A percentile compares a stretch with the other conserved stretches of the same genome.
Evolutionary conservation across 1,140 invertebrate species (phyloP).

Genomic region (Halictus rubicundus): DNA sequence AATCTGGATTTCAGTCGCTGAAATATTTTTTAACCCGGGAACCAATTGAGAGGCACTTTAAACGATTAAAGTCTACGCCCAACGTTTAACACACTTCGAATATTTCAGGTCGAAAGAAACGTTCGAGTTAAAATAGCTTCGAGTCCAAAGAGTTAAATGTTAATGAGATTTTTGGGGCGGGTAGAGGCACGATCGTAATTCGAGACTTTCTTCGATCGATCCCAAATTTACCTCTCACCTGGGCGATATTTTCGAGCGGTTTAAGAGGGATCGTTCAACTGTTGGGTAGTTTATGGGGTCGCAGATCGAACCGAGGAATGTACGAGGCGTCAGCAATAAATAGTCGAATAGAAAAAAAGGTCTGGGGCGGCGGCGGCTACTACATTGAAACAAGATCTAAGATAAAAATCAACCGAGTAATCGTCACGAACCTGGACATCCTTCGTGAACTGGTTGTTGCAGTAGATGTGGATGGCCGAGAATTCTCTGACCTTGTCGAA

Average conservation of each 20-base stretch:
- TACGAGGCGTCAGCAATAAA: neutral
- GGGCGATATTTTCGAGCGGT: neutral
- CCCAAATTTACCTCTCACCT: neutral
- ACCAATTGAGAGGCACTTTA: too few relatives aligned
- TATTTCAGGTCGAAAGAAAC: too few relatives aligned
- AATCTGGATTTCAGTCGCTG: too few relatives aligned
- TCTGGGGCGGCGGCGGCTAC: too few relatives aligned
- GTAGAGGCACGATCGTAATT: neutral
- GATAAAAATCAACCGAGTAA: neutral
- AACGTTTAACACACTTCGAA: too few relatives aligned
- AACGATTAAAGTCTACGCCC: too few relatives aligned
- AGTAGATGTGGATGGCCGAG: slow-evolving; percentile 89
- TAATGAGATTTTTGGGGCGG: neutral
- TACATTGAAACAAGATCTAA: neutral
- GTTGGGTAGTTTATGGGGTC: neutral
- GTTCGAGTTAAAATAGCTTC: too few relatives aligned
- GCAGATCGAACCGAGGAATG: neutral
- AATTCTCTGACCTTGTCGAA: slow-evolving; percentile 94
- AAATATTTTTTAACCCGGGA: too few relatives aligned
- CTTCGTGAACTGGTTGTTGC: slow-evolving; percentile 89
- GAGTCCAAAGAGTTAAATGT: too few relatives aligned
- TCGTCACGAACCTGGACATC: slow-evolving; percentile 85
- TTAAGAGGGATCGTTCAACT: neutral
- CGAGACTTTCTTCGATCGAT: neutral
- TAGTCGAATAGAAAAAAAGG: neutral